Percentiles rank a stretch among this genome's conserved stretches.
Conservation (phyloP, 2,113 vertebrate genomes). For the Gavia stellata region DNA sequence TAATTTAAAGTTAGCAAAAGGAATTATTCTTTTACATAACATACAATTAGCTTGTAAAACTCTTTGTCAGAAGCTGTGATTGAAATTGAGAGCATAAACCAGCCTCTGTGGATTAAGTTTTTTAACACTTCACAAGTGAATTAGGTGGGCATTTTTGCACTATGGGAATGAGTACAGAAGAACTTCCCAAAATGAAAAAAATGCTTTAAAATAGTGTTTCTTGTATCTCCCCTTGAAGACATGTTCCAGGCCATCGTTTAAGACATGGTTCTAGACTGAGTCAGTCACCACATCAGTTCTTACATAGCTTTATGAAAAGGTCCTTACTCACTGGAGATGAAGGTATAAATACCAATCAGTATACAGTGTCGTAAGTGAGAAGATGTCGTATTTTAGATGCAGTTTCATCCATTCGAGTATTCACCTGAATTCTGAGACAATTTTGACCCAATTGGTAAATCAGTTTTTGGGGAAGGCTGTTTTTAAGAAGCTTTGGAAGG, state of each 20-base stretch:
- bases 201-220: not conserved
- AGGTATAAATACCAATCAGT: not conserved
- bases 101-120: not conserved
- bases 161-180: not conserved
- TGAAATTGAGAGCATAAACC: not conserved
- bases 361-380: not conserved
- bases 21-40: not conserved
- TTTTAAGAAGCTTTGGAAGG: not conserved
- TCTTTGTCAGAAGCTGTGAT: not conserved
- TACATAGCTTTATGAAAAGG: not conserved
- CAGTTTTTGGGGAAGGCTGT: rapidly evolving
- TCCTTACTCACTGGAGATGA: not conserved
- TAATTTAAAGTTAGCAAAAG: not conserved
- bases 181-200: not conserved
- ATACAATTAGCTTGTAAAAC: not conserved
- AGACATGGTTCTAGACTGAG: not conserved
- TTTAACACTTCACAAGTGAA: not conserved
- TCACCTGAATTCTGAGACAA: not conserved
- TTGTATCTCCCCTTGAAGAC: not conserved
- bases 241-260: not conserved
- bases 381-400: not conserved
- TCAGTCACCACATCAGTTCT: not conserved
- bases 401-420: not conserved
- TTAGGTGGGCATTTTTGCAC: not conserved
- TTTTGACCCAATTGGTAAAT: not conserved